These are phyloP conservation scores for Hirtodrosophila cameraria DNA, from an alignment of 2,888 invertebrate genomes.

Conservation along the genomic window DNA sequence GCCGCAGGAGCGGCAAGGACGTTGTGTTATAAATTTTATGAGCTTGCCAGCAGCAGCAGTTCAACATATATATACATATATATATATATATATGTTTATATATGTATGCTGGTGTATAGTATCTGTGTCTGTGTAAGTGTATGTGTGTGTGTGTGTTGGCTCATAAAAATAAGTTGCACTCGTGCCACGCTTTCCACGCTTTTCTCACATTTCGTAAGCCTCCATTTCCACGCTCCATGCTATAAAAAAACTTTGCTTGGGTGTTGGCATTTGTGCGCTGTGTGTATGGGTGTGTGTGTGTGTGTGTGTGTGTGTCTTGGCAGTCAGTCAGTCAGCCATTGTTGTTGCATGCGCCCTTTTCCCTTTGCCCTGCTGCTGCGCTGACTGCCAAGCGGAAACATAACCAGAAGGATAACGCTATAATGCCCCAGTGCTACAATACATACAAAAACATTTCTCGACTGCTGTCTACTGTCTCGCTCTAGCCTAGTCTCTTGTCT, in stretches of 20 bases:
- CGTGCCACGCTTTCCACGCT: slow-evolving; percentile 71
- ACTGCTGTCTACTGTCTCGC: slow-evolving; percentile 38
- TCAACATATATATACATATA: slow-evolving; percentile 21
- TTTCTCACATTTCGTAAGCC: slow-evolving; percentile 44
- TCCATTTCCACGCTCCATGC: slow-evolving; percentile 4
- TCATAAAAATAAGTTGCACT: slow-evolving; percentile 81
- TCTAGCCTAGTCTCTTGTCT: not conserved
- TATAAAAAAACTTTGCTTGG: slow-evolving; percentile 65
- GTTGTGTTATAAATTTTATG: slow-evolving; percentile 81
- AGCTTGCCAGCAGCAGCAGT: slow-evolving; percentile 71
- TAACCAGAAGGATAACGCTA: slow-evolving; percentile 84
- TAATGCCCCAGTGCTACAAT: slow-evolving; percentile 83
- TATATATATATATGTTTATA: slow-evolving; percentile 17
- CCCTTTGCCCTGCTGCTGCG: slow-evolving; percentile 19
- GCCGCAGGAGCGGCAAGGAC: slow-evolving; percentile 78
- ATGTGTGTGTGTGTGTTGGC: slow-evolving; percentile 52
- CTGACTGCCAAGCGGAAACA: slow-evolving; percentile 83
- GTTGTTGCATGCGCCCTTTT: slow-evolving; percentile 52
- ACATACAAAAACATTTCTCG: slow-evolving; percentile 73
- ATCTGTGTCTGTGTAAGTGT: slow-evolving; percentile 36
- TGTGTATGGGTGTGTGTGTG: slow-evolving; percentile 14
- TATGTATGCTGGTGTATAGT: too few species aligned
- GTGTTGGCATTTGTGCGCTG: slow-evolving; percentile 64
- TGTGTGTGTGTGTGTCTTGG: slow-evolving; percentile 63
- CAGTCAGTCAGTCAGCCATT: slow-evolving; percentile 79